These are phyloP conservation scores for Burhinus oedicnemus DNA, from an alignment of 2,113 vertebrate species.

Conservation along the genomic window DNA sequence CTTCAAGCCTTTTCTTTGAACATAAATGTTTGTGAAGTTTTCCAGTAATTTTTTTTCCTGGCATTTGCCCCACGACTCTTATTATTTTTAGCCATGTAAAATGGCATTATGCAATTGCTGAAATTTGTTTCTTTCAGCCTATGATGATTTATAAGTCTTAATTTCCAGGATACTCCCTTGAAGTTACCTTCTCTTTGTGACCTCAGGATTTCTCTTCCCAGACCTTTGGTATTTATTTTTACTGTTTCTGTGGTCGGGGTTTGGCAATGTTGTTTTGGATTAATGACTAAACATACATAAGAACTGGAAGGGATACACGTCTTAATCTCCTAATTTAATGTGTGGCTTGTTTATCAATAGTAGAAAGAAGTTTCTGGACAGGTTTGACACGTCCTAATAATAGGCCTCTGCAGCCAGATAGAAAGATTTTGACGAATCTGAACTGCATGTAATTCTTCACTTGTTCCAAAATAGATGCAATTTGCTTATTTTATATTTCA, in stretches of 20 bases:
- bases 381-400: slow-evolving; percentile 40
- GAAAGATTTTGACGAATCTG: not conserved
- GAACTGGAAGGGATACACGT: slow-evolving; percentile 11
- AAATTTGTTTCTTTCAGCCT: slow-evolving; percentile 53
- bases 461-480: slow-evolving; percentile 38
- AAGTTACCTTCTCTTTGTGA: slow-evolving; percentile 64
- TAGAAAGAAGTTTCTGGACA: slow-evolving; percentile 53
- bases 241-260: slow-evolving; percentile 39
- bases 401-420: slow-evolving; percentile 13
- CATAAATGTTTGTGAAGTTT: slow-evolving; percentile 52
- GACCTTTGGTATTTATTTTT: slow-evolving; percentile 64
- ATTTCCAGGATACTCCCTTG: slow-evolving; percentile 69
- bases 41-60: slow-evolving; percentile 57
- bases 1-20: slow-evolving; percentile 47
- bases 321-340: slow-evolving; percentile 28
- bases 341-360: slow-evolving; percentile 45
- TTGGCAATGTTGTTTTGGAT: slow-evolving; percentile 44
- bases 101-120: slow-evolving; percentile 62
- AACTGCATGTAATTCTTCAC: slow-evolving; percentile 4
- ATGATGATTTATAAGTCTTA: slow-evolving; percentile 55
- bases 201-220: slow-evolving; percentile 64
- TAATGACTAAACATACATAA: slow-evolving; percentile 47
- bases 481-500: slow-evolving; percentile 54
- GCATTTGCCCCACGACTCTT: slow-evolving; percentile 30
- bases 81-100: slow-evolving; percentile 70